Conservation (phyloP, 2,888 invertebrate species). For the Drosophila buzzatii region DNA sequence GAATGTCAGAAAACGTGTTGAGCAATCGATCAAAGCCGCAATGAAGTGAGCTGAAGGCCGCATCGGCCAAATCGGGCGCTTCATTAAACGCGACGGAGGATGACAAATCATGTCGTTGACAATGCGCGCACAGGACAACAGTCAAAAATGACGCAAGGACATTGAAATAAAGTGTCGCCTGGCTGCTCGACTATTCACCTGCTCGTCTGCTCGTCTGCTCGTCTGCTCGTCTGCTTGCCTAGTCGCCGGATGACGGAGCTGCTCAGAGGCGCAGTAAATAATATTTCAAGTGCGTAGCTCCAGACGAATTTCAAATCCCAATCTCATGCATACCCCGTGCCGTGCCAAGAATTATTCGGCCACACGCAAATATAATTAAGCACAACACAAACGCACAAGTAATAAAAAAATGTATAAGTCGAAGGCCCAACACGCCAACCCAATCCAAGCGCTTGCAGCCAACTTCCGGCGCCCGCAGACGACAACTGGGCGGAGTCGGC, state of each 20-base stretch:
- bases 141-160: conserved; percentile 66
- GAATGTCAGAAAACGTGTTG: conserved; percentile 56
- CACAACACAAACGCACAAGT: conserved; percentile 58
- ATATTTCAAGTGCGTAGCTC: conserved; percentile 57
- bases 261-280: conserved; percentile 40
- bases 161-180: conserved; percentile 50
- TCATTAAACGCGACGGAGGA: conserved; percentile 61
- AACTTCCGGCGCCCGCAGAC: conserved; percentile 46
- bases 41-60: conserved; percentile 25
- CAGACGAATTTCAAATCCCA: conserved; percentile 31
- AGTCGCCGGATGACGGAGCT: conserved; percentile 16
- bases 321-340: conserved; percentile 38
- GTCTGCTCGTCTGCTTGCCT: neutral
- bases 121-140: conserved; percentile 55
- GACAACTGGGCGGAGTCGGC: conserved; percentile 32
- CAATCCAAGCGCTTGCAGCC: conserved; percentile 15
- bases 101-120: conserved; percentile 81
- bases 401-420: conserved; percentile 34
- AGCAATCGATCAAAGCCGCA: conserved; percentile 80
- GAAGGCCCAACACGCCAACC: conserved; percentile 58
- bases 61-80: conserved; percentile 52
- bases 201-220: conserved; percentile 6
- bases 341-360: conserved; percentile 50
- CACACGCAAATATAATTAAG: conserved; percentile 83
- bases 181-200: conserved; percentile 24